These are phyloP conservation scores for Microctenopoma stevenorrisi DNA, from an alignment of 2,797 vertebrate species.

Conservation along the genomic window DNA sequence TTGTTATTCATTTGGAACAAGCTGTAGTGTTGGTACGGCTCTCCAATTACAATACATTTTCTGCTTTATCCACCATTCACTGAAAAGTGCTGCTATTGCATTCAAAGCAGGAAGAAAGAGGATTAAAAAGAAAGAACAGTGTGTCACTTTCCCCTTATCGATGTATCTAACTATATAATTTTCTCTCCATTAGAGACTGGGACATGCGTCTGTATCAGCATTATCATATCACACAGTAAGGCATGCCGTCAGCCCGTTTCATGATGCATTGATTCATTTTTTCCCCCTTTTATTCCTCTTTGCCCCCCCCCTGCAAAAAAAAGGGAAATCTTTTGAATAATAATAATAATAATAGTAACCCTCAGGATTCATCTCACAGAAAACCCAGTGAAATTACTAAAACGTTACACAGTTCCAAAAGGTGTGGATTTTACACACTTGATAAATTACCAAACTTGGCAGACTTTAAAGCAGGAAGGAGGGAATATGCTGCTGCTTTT, in stretches of 20 bases:
- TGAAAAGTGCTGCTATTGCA: slow-evolving; percentile 50
- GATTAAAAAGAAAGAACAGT: slow-evolving; percentile 48
- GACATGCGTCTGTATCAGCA: slow-evolving; percentile 58
- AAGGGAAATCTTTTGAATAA: not conserved
- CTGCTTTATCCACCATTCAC: slow-evolving; percentile 57
- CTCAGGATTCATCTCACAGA: not conserved
- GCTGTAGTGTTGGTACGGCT: slow-evolving; percentile 29
- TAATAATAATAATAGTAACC: slow-evolving; percentile 13
- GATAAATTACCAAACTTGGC: slow-evolving; percentile 12
- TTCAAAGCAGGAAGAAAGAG: slow-evolving; percentile 30
- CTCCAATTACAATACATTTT: slow-evolving; percentile 51
- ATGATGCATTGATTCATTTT: slow-evolving; percentile 40
- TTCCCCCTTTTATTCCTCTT: slow-evolving; percentile 14
- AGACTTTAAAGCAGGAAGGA: not conserved
- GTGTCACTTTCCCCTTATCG: slow-evolving; percentile 61
- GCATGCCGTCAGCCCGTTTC: slow-evolving; percentile 53
- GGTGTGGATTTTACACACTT: slow-evolving; percentile 8
- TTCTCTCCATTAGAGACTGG: slow-evolving; percentile 71
- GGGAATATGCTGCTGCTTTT: not conserved
- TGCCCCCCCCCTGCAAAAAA: not conserved
- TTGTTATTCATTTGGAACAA: slow-evolving; percentile 8
- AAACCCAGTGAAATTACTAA: not conserved
- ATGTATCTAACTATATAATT: slow-evolving; percentile 71
- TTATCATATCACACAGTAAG: slow-evolving; percentile 69
- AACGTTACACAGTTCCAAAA: not conserved